phyloP scores from a whole-genome alignment of 2,888 invertebrate genomes.

The Tetragonula carbonaria region DNA sequence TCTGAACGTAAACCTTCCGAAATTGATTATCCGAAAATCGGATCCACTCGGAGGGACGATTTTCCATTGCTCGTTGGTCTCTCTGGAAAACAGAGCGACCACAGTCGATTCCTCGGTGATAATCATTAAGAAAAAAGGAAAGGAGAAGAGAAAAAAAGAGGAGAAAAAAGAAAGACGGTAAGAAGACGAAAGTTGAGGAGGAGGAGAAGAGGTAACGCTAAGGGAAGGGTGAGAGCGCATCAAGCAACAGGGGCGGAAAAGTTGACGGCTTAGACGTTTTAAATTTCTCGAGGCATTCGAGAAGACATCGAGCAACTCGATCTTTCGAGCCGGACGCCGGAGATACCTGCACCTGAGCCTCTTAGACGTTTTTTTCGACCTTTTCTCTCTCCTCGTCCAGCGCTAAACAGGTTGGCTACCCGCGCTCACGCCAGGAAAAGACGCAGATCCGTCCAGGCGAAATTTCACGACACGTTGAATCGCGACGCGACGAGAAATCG shows the following conservation, averaged over 20 bases:
- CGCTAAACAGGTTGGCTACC: conserved; percentile 73
- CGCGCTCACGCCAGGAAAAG: conserved; percentile 33
- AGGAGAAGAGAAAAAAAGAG: not conserved
- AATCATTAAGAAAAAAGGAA: not conserved
- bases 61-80: not conserved
- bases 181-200: not conserved
- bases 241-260: conserved; percentile 77
- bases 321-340: conserved; percentile 82
- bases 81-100: not conserved
- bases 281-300: conserved; percentile 82
- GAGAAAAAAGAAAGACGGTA: not conserved
- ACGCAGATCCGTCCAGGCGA: conserved; percentile 28
- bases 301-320: conserved; percentile 82
- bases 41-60: not conserved
- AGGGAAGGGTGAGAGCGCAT: conserved; percentile 43
- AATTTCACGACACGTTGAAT: conserved; percentile 46
- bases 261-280: conserved; percentile 82
- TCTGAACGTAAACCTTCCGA: not conserved
- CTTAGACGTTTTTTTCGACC: conserved; percentile 76
- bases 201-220: not conserved
- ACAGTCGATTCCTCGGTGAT: not conserved
- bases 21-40: not conserved
- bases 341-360: conserved; percentile 82
- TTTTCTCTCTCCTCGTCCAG: conserved; percentile 32
- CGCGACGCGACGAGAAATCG: too few relatives aligned